Evolutionary conservation across 2,888 invertebrate genomes (phyloP).

Genomic region (Cyclophora punctaria): DNA sequence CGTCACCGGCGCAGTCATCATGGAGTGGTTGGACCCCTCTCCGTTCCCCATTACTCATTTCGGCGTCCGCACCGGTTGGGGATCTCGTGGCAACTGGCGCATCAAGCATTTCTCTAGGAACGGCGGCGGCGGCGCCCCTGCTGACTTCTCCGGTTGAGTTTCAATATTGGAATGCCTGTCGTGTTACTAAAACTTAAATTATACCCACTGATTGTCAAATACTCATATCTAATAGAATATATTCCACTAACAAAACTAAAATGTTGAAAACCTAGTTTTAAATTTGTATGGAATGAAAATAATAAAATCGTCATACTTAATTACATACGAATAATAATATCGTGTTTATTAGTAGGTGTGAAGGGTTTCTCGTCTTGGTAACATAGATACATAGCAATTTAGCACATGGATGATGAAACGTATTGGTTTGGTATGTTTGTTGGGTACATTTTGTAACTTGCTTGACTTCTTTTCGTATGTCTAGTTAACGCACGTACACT

Average conservation of each 20-base stretch:
- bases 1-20: constrained; percentile 61
- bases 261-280: too few relatives aligned
- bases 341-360: too few relatives aligned
- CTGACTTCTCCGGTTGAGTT: constrained; percentile 48
- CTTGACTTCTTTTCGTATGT: constrained; percentile 6
- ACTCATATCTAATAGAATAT: constrained; percentile 20
- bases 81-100: constrained; percentile 78
- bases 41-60: constrained; percentile 77
- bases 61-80: constrained; percentile 79
- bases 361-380: too few relatives aligned
- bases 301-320: too few relatives aligned
- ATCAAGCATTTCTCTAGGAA: constrained; percentile 52
- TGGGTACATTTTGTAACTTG: constrained; percentile 66
- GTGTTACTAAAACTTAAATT: too few relatives aligned
- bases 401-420: constrained; percentile 33
- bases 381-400: not conserved
- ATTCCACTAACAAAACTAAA: too few relatives aligned
- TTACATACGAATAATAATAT: too few relatives aligned
- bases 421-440: constrained; percentile 58
- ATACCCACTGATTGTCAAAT: constrained; percentile 34
- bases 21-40: constrained; percentile 77
- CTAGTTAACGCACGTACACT: too few relatives aligned
- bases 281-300: too few relatives aligned
- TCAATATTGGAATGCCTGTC: constrained; percentile 27
- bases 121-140: constrained; percentile 30